Conservation (phyloP, 2,797 vertebrate genomes). For the Buphagus erythrorhynchus region DNA sequence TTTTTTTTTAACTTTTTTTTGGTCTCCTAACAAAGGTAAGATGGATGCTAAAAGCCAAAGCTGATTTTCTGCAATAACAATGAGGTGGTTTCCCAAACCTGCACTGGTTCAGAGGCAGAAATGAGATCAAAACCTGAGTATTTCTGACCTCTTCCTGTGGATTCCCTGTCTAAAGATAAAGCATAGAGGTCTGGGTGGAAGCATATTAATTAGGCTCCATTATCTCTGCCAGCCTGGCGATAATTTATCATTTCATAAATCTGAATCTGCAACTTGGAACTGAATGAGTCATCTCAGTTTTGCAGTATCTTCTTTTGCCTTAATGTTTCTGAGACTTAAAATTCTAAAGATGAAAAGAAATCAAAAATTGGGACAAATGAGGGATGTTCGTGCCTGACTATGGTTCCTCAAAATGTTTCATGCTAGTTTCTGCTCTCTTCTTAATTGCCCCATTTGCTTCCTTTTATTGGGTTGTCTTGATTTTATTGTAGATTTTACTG, state of each 20-base stretch:
- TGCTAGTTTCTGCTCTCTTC: not conserved
- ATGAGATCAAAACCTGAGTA: not conserved
- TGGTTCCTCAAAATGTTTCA: not conserved
- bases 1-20: no score
- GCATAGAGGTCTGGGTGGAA: not conserved
- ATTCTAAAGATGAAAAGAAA: not conserved
- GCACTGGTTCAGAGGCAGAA: not conserved
- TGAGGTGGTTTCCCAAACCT: not conserved
- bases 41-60: not conserved
- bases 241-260: not conserved
- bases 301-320: not conserved
- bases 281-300: not conserved
- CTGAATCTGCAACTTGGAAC: not conserved
- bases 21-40: not conserved
- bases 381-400: not conserved
- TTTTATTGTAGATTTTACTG: constrained; percentile 26
- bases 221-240: not conserved
- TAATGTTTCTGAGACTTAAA: not conserved
- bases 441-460: constrained; percentile 7
- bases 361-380: not conserved
- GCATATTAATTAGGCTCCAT: not conserved
- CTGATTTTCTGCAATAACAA: not conserved
- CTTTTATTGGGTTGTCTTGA: constrained; percentile 5
- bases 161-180: not conserved
- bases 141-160: not conserved